Percentiles rank a stretch among this genome's conserved stretches.
Evolutionary conservation across 1,140 invertebrate genomes (phyloP).

Genomic region (Sitobion miscanthi): DNA sequence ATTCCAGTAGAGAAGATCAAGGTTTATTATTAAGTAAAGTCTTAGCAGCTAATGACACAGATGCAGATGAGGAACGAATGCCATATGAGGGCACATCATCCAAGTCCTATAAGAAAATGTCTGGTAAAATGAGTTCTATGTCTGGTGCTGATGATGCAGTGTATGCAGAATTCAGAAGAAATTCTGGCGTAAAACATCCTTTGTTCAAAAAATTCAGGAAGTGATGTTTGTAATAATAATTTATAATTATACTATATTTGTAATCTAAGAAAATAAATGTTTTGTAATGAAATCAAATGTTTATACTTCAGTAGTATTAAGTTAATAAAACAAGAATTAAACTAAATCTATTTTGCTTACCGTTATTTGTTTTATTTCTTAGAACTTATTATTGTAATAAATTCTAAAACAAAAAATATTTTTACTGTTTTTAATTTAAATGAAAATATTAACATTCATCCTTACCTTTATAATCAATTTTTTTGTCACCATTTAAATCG

Average conservation of each 20-base stretch:
- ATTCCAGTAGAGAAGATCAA: conserved; percentile 91
- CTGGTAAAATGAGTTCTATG: conserved; percentile 85
- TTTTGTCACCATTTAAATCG: conserved; percentile 87
- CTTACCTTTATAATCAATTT: conserved; percentile 80
- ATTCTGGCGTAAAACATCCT: conserved; percentile 75
- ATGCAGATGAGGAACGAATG: conserved; percentile 93
- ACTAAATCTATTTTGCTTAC: not conserved
- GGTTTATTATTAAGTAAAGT: conserved; percentile 91
- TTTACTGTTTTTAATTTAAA: not conserved
- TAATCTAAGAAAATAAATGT: not conserved
- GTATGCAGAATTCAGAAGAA: conserved; percentile 84
- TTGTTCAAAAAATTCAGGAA: conserved; percentile 92
- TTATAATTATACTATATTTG: not conserved
- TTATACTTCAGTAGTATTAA: not conserved
- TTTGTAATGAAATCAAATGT: not conserved
- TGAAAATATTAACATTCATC: not conserved
- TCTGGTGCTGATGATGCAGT: conserved; percentile 95
- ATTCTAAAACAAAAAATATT: conserved; percentile 65
- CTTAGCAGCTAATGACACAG: conserved; percentile 90
- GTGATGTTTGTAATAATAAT: conserved; percentile 30
- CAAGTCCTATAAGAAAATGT: conserved; percentile 67
- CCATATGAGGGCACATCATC: conserved; percentile 69
- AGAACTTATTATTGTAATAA: conserved; percentile 69
- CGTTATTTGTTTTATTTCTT: conserved; percentile 64
- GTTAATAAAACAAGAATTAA: not conserved